These are phyloP conservation scores for Drosophila fungiperda DNA, from an alignment of 2,888 invertebrate genomes.

Conservation along the genomic window DNA sequence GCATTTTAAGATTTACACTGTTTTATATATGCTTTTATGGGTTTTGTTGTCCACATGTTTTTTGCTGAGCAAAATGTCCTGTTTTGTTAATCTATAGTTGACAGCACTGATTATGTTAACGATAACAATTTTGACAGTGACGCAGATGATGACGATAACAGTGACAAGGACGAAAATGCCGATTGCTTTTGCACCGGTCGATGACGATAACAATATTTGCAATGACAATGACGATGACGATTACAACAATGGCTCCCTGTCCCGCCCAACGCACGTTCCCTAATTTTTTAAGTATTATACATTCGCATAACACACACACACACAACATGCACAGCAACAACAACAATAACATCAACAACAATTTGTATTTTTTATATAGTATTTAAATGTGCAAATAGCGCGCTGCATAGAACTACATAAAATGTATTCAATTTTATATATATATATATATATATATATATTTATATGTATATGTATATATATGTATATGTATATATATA, in stretches of 20 bases:
- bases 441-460: constrained; percentile 34
- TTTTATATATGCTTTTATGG: not conserved
- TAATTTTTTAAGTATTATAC: constrained; percentile 58
- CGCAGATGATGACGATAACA: constrained; percentile 8
- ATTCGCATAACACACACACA: constrained; percentile 20
- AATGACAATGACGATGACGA: constrained; percentile 3
- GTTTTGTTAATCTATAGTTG: not conserved
- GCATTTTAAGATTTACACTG: not conserved
- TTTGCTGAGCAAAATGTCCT: not conserved
- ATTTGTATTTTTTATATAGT: constrained; percentile 79
- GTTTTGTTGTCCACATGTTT: not conserved
- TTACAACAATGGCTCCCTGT: constrained; percentile 29
- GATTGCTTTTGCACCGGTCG: not conserved
- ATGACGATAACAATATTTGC: constrained; percentile 5
- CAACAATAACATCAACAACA: constrained; percentile 44
- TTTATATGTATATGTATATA: not conserved
- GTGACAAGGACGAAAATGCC: not conserved
- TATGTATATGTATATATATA: constrained; percentile 14
- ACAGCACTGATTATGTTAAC: not conserved
- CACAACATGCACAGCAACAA: constrained; percentile 41
- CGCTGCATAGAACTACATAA: constrained; percentile 51
- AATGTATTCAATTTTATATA: constrained; percentile 63
- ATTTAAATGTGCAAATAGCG: constrained; percentile 59
- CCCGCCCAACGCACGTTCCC: constrained; percentile 52
- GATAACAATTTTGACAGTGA: not conserved